Base-by-base conservation (phyloP, 2,888 invertebrate genomes). In the Hetaerina titia region DNA sequence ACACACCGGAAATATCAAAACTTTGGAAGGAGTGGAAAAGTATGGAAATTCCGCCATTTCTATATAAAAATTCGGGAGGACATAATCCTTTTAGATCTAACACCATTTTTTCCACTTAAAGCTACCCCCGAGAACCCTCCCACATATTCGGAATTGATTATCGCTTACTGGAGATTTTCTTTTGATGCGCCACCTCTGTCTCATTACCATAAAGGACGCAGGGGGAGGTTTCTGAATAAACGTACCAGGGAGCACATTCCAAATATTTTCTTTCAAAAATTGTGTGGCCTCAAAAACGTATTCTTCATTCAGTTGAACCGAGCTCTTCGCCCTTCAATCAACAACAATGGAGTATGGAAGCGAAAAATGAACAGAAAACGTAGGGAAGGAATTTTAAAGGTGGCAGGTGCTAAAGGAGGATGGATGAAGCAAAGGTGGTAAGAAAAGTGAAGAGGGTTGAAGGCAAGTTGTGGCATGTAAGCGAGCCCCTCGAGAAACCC, bases 121-220 rank as follows among this genome's bases (percentile, higher is more conserved):
- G 11, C 7, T 13, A 19, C 31, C 11, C 15, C 13, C 31, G 2
- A 31, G 31, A 31, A 81, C 25, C 31, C 31, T 81, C 31, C 81
- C 81, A 81, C 81, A 81, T 31, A 25, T 81, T 25, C 25, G 5
- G 31, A 81, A 81, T 81, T 81, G 81, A 81, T 81, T 81, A 81
- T 81, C 81, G 31, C 81, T 81, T 81, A 81, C 81, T 31, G 81
- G 11, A 25, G 31, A 81, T 81, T 31, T 81, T 81, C 81, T 81
- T 81, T 81, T 81, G 81, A 25, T 81, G 13, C 31, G 81, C 81
- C 81, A 31, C 31, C 81, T 13, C 81, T 31, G 15, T 31, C 9
- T 81, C 81, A 81, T 81, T 81, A 81, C 25, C 81, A 81, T 81
- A 31, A 81, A 15, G 31, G 25, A 81, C 22, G 1, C 81, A 22